Conservation (phyloP, 2,888 invertebrate species). For the Lymantria monacha region DNA sequence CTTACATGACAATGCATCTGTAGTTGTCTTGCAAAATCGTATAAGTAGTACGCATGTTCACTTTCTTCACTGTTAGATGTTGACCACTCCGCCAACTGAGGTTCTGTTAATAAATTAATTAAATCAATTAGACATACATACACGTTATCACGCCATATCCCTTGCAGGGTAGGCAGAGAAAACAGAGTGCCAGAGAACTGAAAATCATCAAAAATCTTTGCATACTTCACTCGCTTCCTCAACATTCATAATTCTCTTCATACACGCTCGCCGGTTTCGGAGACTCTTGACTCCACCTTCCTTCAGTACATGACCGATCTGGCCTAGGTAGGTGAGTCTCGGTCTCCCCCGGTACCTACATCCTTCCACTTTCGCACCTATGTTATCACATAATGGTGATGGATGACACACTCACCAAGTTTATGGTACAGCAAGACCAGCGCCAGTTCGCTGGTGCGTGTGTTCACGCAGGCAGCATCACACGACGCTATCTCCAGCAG, state of each 20-base stretch:
- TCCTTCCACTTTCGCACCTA: too few species aligned
- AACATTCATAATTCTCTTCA: too few species aligned
- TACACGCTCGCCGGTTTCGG: too few species aligned
- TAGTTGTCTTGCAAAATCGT: constrained; percentile 87
- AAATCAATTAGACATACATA: not conserved
- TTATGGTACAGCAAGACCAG: constrained; percentile 87
- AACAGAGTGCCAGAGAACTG: too few species aligned
- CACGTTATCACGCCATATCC: too few species aligned
- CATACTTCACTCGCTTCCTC: too few species aligned
- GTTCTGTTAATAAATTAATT: constrained; percentile 42
- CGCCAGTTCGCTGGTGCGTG: constrained; percentile 88
- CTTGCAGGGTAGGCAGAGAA: too few species aligned
- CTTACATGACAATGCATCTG: constrained; percentile 88
- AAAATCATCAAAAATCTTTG: not conserved
- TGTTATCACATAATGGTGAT: too few species aligned
- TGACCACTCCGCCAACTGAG: constrained; percentile 54
- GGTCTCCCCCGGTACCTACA: too few species aligned
- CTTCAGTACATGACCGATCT: too few species aligned
- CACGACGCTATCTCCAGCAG: constrained; percentile 89
- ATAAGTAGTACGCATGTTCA: constrained; percentile 83
- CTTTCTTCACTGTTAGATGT: constrained; percentile 27
- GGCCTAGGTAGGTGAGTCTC: too few species aligned
- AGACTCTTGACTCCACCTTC: too few species aligned
- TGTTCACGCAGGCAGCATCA: constrained; percentile 88
- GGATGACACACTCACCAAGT: constrained; percentile 78